phyloP scores from a whole-genome alignment of 2,797 vertebrate species.

The Myotis myotis region DNA sequence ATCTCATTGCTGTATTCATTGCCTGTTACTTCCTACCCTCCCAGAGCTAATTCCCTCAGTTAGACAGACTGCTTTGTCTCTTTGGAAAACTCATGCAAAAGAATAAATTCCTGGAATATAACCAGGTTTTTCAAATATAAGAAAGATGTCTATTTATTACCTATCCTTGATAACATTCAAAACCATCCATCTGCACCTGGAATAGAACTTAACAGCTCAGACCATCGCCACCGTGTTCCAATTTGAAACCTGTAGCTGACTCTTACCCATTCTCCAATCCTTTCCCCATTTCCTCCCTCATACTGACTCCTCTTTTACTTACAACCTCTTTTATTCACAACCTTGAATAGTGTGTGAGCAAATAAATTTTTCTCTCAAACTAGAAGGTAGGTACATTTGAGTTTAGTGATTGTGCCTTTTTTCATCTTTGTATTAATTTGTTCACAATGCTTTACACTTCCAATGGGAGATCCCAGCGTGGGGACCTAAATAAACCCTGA shows the following conservation, averaged over 20 bases:
- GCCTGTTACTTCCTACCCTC: neutral
- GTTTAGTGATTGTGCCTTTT: neutral
- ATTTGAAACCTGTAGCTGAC: neutral
- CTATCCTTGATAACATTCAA: neutral
- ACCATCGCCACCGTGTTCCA: neutral
- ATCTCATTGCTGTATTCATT: neutral
- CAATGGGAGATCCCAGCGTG: neutral
- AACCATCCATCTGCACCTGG: neutral
- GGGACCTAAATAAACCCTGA: neutral
- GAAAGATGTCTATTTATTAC: neutral
- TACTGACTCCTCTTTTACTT: neutral
- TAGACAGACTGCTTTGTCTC: neutral
- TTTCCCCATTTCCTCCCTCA: neutral
- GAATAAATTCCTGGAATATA: neutral
- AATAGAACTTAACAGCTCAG: neutral
- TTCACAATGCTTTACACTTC: neutral
- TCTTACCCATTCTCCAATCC: neutral
- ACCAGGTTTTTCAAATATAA: neutral
- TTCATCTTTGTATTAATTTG: neutral
- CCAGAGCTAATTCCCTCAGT: neutral
- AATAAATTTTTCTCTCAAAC: neutral
- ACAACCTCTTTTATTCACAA: neutral
- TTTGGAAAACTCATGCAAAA: slow-evolving; percentile 2
- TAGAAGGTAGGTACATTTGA: neutral
- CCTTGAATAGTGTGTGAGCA: neutral